Evolutionary conservation across 2,797 vertebrate genomes (phyloP).

Genomic region (Siniperca obscura): DNA sequence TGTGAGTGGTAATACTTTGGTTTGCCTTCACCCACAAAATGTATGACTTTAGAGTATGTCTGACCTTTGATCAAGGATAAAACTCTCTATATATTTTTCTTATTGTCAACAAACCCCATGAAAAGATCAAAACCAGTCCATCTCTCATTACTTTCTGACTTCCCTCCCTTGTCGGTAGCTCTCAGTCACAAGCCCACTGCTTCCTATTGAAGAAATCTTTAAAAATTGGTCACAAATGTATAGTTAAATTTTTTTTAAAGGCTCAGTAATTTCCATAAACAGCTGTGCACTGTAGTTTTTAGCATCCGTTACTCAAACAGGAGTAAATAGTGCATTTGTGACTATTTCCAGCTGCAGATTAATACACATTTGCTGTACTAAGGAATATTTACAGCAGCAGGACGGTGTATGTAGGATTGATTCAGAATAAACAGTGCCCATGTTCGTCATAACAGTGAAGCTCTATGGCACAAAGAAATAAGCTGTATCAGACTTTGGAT

Average conservation of each 20-base stretch:
- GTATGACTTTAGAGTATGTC: background rate
- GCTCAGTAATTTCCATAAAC: background rate
- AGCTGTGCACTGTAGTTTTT: background rate
- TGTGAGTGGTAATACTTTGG: constrained; percentile 85
- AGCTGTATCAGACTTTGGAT: background rate
- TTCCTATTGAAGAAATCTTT: background rate
- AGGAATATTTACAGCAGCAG: background rate
- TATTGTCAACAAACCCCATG: background rate
- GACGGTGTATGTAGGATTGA: background rate
- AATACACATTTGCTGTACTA: background rate
- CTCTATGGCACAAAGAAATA: background rate
- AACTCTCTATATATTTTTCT: background rate
- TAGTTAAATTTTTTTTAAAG: background rate
- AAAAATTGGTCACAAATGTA: background rate
- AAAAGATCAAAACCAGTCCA: background rate
- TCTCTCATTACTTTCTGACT: background rate
- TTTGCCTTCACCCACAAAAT: background rate
- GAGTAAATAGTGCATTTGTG: background rate
- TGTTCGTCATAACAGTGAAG: background rate
- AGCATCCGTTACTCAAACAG: background rate
- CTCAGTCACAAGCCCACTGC: background rate
- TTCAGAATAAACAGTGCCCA: background rate
- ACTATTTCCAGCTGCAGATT: background rate
- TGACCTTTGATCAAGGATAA: background rate
- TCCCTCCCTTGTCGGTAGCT: background rate